Percentiles rank a stretch among this genome's conserved stretches.
phyloP scores from a whole-genome alignment of 2,797 vertebrate species.

The Acridotheres tristis region DNA sequence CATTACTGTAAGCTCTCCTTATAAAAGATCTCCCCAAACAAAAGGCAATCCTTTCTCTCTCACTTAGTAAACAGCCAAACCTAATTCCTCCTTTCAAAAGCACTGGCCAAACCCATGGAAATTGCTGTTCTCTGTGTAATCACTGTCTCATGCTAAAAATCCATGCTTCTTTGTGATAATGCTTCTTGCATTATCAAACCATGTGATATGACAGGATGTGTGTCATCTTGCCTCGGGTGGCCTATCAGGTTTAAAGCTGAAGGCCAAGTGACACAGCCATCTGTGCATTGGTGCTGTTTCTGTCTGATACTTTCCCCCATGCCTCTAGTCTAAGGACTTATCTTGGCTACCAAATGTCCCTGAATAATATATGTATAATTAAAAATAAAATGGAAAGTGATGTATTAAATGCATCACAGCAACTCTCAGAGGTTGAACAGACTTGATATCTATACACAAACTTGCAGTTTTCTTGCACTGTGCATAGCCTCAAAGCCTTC shows the following conservation, averaged over 20 bases:
- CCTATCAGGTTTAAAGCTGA: slow-evolving; percentile 29
- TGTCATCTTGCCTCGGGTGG: neutral
- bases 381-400: neutral
- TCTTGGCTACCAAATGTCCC: neutral
- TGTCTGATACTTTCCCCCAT: neutral
- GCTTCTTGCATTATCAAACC: neutral
- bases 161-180: neutral
- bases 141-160: neutral
- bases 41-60: neutral
- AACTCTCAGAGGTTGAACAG: neutral
- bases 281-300: neutral
- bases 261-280: slow-evolving; percentile 11
- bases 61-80: neutral
- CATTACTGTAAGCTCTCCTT: neutral
- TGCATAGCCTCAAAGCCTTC: neutral
- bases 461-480: rapidly evolving
- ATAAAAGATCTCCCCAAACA: neutral
- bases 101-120: neutral
- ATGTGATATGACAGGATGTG: neutral
- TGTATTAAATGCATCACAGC: neutral
- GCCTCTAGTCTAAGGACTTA: neutral
- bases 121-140: neutral
- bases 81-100: neutral
- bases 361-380: neutral
- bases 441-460: neutral